Conservation (phyloP, 2,113 vertebrate species). For the Butorides virescens region DNA sequence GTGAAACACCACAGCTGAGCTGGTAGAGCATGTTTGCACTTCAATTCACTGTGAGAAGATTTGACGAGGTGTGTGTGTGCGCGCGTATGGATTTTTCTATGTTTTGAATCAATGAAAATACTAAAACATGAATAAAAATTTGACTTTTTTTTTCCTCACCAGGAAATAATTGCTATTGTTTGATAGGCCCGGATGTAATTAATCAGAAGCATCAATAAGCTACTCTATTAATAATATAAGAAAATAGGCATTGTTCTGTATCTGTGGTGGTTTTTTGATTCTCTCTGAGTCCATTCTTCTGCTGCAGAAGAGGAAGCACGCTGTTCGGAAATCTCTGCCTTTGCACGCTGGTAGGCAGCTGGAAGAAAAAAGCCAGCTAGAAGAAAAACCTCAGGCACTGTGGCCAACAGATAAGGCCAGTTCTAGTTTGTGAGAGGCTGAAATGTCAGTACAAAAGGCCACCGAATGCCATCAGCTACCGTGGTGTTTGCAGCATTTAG, state of each 20-base stretch:
- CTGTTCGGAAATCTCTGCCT: not conserved
- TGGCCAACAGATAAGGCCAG: not conserved
- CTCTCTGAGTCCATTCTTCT: not conserved
- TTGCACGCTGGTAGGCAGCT: not conserved
- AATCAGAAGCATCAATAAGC: not conserved
- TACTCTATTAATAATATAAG: not conserved
- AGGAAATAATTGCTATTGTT: not conserved
- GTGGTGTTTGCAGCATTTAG: not conserved
- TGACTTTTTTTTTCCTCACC: not conserved
- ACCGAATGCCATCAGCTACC: not conserved
- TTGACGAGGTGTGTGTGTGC: not conserved
- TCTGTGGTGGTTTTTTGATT: not conserved
- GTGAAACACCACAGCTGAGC: not conserved
- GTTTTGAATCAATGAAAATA: slow-evolving; percentile 9
- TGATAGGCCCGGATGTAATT: not conserved
- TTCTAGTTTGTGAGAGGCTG: not conserved
- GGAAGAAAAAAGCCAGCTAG: not conserved
- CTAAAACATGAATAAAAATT: not conserved
- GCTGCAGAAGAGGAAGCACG: not conserved
- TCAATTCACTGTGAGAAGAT: not conserved
- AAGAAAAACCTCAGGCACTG: slow-evolving; percentile 27
- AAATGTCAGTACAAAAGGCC: slow-evolving; percentile 33
- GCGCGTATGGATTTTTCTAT: not conserved
- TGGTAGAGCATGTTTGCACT: not conserved
- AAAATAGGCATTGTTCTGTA: not conserved